A percentile compares a stretch with the other conserved stretches of the same genome.
phyloP scores from a whole-genome alignment of 2,888 invertebrate species.

The Nebria salina region DNA sequence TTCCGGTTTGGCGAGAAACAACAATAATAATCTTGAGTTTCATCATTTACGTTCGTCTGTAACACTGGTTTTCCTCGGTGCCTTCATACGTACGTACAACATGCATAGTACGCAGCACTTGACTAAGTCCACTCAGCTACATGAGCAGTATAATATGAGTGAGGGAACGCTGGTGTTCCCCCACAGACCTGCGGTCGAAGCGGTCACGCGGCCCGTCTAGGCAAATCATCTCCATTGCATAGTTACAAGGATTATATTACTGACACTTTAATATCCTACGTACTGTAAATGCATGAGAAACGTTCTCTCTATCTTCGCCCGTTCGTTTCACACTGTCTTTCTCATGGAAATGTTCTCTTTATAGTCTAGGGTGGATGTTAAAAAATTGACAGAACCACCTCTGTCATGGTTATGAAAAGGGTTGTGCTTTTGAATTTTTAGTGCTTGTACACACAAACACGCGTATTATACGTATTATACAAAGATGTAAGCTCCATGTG shows the following conservation, averaged over 20 bases:
- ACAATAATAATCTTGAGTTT: not conserved
- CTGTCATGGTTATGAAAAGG: not conserved
- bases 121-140: no score
- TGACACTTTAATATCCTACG: slow-evolving; percentile 20
- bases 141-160: no score
- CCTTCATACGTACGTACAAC: no score
- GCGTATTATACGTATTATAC: not conserved
- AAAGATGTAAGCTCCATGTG: not conserved
- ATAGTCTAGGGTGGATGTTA: not conserved
- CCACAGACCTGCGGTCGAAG: not conserved
- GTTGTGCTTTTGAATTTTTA: not conserved
- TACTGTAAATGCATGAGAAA: slow-evolving; percentile 11
- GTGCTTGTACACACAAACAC: not conserved
- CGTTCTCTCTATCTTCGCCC: not conserved
- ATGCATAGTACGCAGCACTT: no score
- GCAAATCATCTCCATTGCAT: slow-evolving; percentile 18
- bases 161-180: not conserved
- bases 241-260: slow-evolving; percentile 14
- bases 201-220: slow-evolving; percentile 8
- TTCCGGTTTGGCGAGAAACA: not conserved
- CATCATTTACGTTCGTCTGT: not conserved
- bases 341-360: not conserved
- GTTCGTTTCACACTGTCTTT: not conserved
- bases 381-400: not conserved
- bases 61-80: not conserved